Base-by-base conservation (phyloP, 1,140 invertebrate genomes). In the Centruroides vittatus region DNA sequence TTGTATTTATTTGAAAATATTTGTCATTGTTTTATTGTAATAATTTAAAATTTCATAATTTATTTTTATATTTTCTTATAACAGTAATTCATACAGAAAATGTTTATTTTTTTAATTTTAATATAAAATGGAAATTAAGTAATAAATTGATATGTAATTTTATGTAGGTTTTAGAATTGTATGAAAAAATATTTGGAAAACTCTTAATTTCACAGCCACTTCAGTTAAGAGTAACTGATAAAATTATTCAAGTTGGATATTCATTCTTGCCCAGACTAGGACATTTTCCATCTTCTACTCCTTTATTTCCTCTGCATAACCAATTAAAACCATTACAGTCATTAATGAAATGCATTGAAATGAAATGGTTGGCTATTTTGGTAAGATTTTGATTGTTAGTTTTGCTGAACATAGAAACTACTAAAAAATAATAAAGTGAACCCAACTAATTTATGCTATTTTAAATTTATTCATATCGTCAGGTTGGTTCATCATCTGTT, bases 301-400 rank as follows among this genome's bases (percentile, higher is more conserved):
- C 10, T 3, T 73, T 82, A 49, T 70, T 84, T 41, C 68, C 88
- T 47, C 69, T 91, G 7, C 78, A 86, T 54, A 74, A 79, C 58
- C 86, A 91, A 71, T 69, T 84, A 47, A 67, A 76, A 12, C 70
- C 74, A 9, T 70, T 96, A 41, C 84, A 87, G 69, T 84, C 84
- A 54, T 71, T 97, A 47, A 81, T 84, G 10, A 85, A 86, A 59
- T 93, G 88, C 73, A 78, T 94, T 5, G 79, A 89, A 65, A 86
- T 91, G 83, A 89, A 89, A 68, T 97, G 92, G 92, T 82, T 97
- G 77, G 75, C 86, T 3, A 89, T 96, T 67, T 70, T 97, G 68
- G 89, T 92, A 76, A 80, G 79, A 75, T 12, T 51, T 50, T 36
- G 34, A 34, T 23, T 23, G 23, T 1, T 23, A 23, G 0, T 23